Percentiles rank a stretch among this genome's conserved stretches.
phyloP scores from a whole-genome alignment of 2,888 invertebrate genomes.

The Hypomecis atomaria region DNA sequence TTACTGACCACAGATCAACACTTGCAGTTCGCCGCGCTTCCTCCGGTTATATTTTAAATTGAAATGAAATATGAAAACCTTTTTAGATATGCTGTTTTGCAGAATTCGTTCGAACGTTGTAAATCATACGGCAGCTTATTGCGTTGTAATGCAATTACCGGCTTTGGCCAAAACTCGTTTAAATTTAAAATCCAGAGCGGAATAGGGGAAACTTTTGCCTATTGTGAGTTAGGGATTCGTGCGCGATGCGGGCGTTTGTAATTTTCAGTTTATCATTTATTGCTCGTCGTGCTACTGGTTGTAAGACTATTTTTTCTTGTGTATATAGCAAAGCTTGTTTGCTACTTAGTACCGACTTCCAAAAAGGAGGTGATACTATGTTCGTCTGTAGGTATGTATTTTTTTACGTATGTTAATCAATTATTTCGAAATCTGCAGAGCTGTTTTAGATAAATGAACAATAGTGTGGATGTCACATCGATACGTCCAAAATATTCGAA shows the following conservation, averaged over 20 bases:
- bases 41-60: conserved; percentile 26
- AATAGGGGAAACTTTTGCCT: conserved; percentile 4
- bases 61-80: conserved; percentile 29
- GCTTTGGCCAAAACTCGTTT: conserved; percentile 10
- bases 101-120: conserved; percentile 19
- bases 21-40: conserved; percentile 17
- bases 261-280: too few species aligned
- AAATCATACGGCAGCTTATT: conserved; percentile 27
- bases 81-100: conserved; percentile 19
- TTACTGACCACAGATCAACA: conserved; percentile 4
- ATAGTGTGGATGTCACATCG: too few species aligned
- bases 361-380: too few species aligned
- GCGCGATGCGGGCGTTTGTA: not conserved
- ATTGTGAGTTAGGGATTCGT: not conserved
- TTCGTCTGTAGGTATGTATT: too few species aligned
- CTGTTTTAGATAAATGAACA: too few species aligned
- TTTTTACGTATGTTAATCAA: too few species aligned
- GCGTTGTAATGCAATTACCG: conserved; percentile 30
- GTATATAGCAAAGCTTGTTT: too few species aligned
- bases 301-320: too few species aligned
- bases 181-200: conserved; percentile 6
- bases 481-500: too few species aligned
- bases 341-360: too few species aligned
- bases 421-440: too few species aligned
- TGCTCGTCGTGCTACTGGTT: too few species aligned